Evolutionary conservation across 1,140 invertebrate genomes (phyloP).

Genomic region (Temnothorax curvispinosus): DNA sequence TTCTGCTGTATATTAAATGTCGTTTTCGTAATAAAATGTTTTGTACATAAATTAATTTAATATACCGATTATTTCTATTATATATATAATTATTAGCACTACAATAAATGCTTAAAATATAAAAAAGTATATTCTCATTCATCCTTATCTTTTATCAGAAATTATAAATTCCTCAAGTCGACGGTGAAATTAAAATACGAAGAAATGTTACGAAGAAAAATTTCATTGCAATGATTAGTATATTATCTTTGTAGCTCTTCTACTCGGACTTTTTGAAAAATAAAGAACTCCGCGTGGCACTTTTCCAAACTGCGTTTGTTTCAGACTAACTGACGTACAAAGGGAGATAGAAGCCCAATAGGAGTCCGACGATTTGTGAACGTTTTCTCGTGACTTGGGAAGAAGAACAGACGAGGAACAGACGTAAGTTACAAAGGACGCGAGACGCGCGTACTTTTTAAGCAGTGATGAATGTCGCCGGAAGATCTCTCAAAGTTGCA

Average conservation of each 20-base stretch:
- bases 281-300: not conserved
- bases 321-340: slow-evolving; percentile 23
- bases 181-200: not conserved
- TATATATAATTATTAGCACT: not conserved
- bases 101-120: not conserved
- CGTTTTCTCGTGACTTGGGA: slow-evolving; percentile 5
- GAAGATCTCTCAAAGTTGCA: not conserved
- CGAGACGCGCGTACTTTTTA: not conserved
- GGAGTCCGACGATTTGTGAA: not conserved
- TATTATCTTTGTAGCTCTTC: not conserved
- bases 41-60: not conserved
- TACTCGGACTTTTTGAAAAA: slow-evolving; percentile 4
- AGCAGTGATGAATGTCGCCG: not conserved
- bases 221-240: not conserved
- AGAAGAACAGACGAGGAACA: not conserved
- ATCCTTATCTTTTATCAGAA: not conserved
- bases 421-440: slow-evolving; percentile 8
- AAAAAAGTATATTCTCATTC: not conserved
- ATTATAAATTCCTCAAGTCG: not conserved
- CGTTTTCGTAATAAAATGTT: not conserved
- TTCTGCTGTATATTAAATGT: not conserved
- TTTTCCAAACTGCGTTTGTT: slow-evolving; percentile 22
- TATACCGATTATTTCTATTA: not conserved
- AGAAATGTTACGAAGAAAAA: not conserved
- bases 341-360: not conserved